A percentile compares a stretch with the other conserved stretches of the same genome.
Evolutionary conservation across 92 coral and sea anemone species (phyloP).

Genomic region (Heliopora coerulea): DNA sequence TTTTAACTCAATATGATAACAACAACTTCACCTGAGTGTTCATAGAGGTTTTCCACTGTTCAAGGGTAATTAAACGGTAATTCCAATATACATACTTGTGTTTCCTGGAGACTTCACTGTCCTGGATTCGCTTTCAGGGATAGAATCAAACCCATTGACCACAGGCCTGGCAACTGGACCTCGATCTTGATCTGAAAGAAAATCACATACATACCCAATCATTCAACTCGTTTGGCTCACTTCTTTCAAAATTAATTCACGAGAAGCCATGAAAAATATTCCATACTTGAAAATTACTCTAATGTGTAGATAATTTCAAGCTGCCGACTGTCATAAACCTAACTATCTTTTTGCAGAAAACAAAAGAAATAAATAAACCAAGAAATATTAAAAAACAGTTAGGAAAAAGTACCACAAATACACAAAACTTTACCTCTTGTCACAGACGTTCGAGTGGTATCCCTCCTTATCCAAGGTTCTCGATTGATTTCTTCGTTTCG

Average conservation of each 20-base stretch:
- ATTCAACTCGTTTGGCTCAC: too few relatives aligned
- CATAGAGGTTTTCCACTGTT: background rate
- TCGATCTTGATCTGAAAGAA: constrained; percentile 6
- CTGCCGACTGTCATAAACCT: too few relatives aligned
- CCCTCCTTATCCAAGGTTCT: constrained; percentile 67
- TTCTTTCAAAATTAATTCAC: too few relatives aligned
- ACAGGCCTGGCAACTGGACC: background rate
- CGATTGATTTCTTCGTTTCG: constrained; percentile 81
- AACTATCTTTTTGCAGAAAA: too few relatives aligned
- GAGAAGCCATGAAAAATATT: too few relatives aligned
- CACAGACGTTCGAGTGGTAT: constrained; percentile 69
- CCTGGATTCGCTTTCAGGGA: constrained; percentile 3
- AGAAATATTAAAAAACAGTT: background rate
- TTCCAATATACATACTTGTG: background rate
- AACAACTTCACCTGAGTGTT: too few relatives aligned
- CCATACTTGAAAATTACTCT: too few relatives aligned
- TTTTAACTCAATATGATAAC: background rate
- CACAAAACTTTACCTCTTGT: constrained; percentile 57
- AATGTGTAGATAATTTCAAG: too few relatives aligned
- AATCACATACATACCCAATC: too few relatives aligned
- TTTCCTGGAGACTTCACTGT: background rate
- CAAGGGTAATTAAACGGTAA: background rate
- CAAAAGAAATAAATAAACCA: background rate
- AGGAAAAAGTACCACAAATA: background rate
- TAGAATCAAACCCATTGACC: constrained; percentile 13